Evolutionary conservation across 2,888 invertebrate species (phyloP).

Genomic region (Parnassius mnemosyne): DNA sequence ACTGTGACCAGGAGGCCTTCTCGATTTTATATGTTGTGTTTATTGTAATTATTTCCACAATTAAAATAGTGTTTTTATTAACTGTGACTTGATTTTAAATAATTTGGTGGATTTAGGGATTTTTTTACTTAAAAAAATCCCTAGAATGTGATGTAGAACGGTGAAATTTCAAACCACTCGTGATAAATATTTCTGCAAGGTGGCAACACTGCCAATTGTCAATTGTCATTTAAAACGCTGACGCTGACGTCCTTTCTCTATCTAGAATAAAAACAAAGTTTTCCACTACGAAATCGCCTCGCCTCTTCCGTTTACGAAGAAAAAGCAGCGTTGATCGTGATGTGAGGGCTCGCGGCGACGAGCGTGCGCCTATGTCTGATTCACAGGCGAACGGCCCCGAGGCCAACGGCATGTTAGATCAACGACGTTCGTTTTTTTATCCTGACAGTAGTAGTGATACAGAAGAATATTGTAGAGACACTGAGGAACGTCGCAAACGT

Average conservation of each 20-base stretch:
- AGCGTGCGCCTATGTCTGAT: slow-evolving; percentile 69
- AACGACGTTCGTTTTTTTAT: slow-evolving; percentile 68
- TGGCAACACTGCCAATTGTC: too few species aligned
- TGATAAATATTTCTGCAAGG: too few species aligned
- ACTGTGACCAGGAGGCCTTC: too few species aligned
- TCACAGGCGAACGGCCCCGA: slow-evolving; percentile 60
- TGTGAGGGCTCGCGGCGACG: slow-evolving; percentile 63
- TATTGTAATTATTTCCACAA: too few species aligned
- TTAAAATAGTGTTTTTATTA: too few species aligned
- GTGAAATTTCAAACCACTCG: too few species aligned
- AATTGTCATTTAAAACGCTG: background rate
- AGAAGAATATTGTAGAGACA: slow-evolving; percentile 87
- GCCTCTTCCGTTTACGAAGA: slow-evolving; percentile 36
- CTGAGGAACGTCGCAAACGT: slow-evolving; percentile 84
- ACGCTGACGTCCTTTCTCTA: slow-evolving; percentile 28
- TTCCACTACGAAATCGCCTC: slow-evolving; percentile 28
- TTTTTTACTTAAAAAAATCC: too few species aligned
- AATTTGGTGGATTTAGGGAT: too few species aligned
- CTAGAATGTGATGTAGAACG: too few species aligned
- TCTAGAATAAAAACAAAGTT: slow-evolving; percentile 27
- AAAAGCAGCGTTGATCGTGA: slow-evolving; percentile 56
- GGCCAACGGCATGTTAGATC: slow-evolving; percentile 53
- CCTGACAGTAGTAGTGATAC: slow-evolving; percentile 91
- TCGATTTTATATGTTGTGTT: too few species aligned
- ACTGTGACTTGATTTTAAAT: too few species aligned